Percentiles rank a stretch among this genome's conserved stretches.
phyloP scores from a whole-genome alignment of 2,797 vertebrate genomes.

The Mycteria americana region DNA sequence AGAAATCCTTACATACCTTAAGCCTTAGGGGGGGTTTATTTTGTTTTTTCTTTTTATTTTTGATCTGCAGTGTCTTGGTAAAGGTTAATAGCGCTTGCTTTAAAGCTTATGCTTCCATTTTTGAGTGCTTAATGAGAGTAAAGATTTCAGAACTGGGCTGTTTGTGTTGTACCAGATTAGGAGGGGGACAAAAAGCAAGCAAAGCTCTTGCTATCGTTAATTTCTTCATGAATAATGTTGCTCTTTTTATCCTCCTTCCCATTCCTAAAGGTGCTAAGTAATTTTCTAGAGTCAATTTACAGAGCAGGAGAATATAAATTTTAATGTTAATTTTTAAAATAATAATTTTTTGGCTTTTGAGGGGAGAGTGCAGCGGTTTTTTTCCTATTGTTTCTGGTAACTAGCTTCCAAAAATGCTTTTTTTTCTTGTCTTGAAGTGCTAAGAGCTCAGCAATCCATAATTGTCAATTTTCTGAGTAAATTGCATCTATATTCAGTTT shows the following conservation, averaged over 20 bases:
- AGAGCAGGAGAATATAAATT: neutral
- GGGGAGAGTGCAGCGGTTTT: neutral
- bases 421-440: neutral
- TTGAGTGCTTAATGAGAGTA: neutral
- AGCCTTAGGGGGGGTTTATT: neutral
- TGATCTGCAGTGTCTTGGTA: neutral
- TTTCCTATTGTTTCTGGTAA: neutral
- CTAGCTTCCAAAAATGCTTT: neutral
- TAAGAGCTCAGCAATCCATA: conserved; percentile 60
- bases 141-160: neutral
- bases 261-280: neutral
- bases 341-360: neutral
- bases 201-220: neutral
- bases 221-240: neutral
- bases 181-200: neutral
- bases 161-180: neutral
- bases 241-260: neutral
- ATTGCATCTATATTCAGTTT: conserved; percentile 76
- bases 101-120: neutral
- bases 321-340: neutral
- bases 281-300: neutral
- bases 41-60: neutral
- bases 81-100: neutral
- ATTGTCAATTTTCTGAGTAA: conserved; percentile 68
- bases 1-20: neutral